Percentiles rank a stretch among this genome's conserved stretches.
phyloP scores from a whole-genome alignment of 2,113 vertebrate genomes.

The Ceyx cyanopectus region DNA sequence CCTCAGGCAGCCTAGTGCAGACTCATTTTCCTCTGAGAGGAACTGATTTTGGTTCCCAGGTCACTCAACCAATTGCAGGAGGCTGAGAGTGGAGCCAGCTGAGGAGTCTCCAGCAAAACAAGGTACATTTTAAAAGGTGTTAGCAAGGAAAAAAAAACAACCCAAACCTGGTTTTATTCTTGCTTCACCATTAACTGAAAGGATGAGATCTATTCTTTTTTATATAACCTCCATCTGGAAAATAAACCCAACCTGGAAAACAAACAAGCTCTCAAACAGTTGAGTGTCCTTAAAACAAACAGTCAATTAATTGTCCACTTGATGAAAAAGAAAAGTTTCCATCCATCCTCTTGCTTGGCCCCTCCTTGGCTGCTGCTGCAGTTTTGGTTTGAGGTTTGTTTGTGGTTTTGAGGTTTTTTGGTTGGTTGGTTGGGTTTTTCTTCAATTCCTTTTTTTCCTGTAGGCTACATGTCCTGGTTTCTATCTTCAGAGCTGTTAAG shows the following conservation, averaged over 20 bases:
- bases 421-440: background rate
- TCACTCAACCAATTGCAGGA: background rate
- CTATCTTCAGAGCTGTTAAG: background rate
- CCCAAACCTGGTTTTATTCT: background rate
- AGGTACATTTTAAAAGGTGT: background rate
- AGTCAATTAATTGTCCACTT: background rate
- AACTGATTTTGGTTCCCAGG: background rate
- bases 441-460: background rate
- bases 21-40: background rate
- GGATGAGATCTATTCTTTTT: background rate
- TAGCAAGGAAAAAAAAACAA: background rate
- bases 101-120: background rate
- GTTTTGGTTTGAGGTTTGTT: background rate
- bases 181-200: background rate
- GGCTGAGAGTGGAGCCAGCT: background rate
- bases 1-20: background rate
- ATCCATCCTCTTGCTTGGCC: background rate
- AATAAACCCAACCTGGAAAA: background rate
- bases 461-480: background rate
- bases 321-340: background rate
- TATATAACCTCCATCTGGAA: background rate
- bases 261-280: background rate
- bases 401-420: no score
- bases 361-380: no score
- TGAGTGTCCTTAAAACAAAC: background rate